Conservation (phyloP, 2,888 invertebrate genomes). For the Mythimna albipuncta region DNA sequence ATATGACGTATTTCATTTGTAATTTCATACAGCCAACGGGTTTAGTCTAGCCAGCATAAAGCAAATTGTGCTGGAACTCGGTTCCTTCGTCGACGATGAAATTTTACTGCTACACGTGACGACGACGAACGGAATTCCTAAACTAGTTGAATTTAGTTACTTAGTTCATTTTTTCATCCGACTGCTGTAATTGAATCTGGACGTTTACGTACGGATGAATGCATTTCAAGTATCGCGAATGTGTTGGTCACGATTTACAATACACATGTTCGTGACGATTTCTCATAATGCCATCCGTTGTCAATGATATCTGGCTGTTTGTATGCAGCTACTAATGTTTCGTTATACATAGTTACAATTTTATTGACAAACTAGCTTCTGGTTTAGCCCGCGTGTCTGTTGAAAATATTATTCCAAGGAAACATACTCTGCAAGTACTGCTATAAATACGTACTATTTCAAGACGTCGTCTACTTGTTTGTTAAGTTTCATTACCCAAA, state of each 20-base stretch:
- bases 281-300: slow-evolving; percentile 19
- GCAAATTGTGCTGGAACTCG: slow-evolving; percentile 55
- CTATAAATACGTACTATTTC: neutral
- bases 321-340: slow-evolving; percentile 5
- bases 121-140: slow-evolving; percentile 53
- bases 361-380: neutral
- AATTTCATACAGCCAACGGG: slow-evolving; percentile 48
- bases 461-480: too few relatives aligned
- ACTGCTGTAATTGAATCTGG: slow-evolving; percentile 51
- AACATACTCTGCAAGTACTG: too few relatives aligned
- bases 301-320: slow-evolving; percentile 2
- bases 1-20: slow-evolving; percentile 53
- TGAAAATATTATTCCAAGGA: too few relatives aligned
- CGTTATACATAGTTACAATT: neutral
- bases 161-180: slow-evolving; percentile 42
- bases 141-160: slow-evolving; percentile 49
- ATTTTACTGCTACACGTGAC: slow-evolving; percentile 58
- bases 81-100: slow-evolving; percentile 56
- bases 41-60: slow-evolving; percentile 57
- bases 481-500: too few relatives aligned
- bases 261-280: slow-evolving; percentile 35
- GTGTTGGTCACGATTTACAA: slow-evolving; percentile 28
- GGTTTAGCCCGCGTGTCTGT: too few relatives aligned
- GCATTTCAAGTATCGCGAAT: slow-evolving; percentile 43
- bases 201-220: slow-evolving; percentile 37